Conservation (phyloP, 1,140 invertebrate genomes). For the Acromyrmex charruanus region DNA sequence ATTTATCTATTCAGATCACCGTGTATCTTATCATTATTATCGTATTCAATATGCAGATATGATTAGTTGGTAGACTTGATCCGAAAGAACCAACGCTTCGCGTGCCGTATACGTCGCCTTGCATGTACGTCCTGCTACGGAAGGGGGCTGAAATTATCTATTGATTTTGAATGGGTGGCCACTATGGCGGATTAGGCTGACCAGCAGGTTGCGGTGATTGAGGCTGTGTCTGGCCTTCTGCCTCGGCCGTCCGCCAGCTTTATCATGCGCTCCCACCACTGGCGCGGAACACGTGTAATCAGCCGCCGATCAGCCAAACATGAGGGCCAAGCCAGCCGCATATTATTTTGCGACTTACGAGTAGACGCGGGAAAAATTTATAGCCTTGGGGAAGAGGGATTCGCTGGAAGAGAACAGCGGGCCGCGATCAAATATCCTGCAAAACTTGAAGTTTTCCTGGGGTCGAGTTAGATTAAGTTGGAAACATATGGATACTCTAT, state of each 20-base stretch:
- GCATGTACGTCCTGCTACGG: constrained; percentile 54
- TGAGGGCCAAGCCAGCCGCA: constrained; percentile 79
- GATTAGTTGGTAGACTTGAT: background rate
- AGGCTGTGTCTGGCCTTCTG: constrained; percentile 85
- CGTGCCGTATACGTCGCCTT: constrained; percentile 66
- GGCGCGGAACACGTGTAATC: constrained; percentile 84
- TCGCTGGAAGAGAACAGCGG: constrained; percentile 74
- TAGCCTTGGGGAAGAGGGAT: constrained; percentile 45
- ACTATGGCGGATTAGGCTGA: constrained; percentile 84
- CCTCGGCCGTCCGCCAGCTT: constrained; percentile 83
- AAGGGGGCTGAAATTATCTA: constrained; percentile 83
- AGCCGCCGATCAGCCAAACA: constrained; percentile 84
- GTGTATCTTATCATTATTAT: background rate
- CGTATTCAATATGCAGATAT: background rate
- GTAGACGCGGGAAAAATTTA: constrained; percentile 76
- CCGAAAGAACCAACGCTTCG: constrained; percentile 54
- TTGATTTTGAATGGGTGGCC: constrained; percentile 84
- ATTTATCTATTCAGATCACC: background rate
- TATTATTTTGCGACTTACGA: constrained; percentile 81
- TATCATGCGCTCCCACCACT: constrained; percentile 82
- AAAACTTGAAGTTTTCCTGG: constrained; percentile 65
- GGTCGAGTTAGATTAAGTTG: constrained; percentile 75
- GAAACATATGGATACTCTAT: constrained; percentile 73
- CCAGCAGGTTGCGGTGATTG: constrained; percentile 85
- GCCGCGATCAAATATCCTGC: constrained; percentile 71